These are phyloP conservation scores for Ptychodera flava DNA, from an alignment of 35 echinoderm and acorn worm species.

Conservation along the genomic window DNA sequence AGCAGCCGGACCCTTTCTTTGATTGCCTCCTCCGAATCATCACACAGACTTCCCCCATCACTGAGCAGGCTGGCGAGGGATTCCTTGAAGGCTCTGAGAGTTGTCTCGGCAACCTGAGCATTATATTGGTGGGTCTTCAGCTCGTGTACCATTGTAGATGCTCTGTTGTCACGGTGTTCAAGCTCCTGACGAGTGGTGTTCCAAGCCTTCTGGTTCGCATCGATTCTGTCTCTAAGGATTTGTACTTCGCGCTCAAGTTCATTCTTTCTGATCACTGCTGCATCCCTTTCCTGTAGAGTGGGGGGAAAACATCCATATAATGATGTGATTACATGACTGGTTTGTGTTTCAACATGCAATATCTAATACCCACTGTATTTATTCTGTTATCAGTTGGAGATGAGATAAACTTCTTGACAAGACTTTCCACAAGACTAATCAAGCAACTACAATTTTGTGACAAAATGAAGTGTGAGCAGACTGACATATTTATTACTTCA, in stretches of 20 bases:
- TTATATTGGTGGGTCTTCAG: slow-evolving; percentile 59
- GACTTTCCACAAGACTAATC: too few relatives aligned
- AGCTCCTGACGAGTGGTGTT: slow-evolving; percentile 38
- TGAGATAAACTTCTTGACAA: too few relatives aligned
- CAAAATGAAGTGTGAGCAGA: too few relatives aligned
- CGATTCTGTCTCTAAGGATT: slow-evolving; percentile 52
- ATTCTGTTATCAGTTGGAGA: too few relatives aligned
- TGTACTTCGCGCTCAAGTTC: slow-evolving; percentile 59
- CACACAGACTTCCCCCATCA: slow-evolving; percentile 13
- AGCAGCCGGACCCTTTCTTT: slow-evolving; percentile 62
- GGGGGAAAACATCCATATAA: too few relatives aligned
- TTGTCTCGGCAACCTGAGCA: slow-evolving; percentile 60
- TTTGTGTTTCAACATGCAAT: too few relatives aligned
- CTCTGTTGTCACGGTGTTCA: slow-evolving; percentile 45
- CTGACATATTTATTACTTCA: too few relatives aligned
- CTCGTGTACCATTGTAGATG: slow-evolving; percentile 47
- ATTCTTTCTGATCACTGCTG: slow-evolving; percentile 34
- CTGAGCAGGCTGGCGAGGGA: slow-evolving; percentile 59
- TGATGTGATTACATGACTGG: too few relatives aligned
- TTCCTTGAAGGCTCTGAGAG: slow-evolving; percentile 79
- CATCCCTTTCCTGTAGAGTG: slow-evolving; percentile 54
- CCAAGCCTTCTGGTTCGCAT: slow-evolving; percentile 60
- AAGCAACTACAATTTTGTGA: too few relatives aligned
- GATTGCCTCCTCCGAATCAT: slow-evolving; percentile 54
- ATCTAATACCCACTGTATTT: too few relatives aligned